Evolutionary conservation across 2,797 vertebrate species (phyloP).

Genomic region (Eurystomus glaucurus): DNA sequence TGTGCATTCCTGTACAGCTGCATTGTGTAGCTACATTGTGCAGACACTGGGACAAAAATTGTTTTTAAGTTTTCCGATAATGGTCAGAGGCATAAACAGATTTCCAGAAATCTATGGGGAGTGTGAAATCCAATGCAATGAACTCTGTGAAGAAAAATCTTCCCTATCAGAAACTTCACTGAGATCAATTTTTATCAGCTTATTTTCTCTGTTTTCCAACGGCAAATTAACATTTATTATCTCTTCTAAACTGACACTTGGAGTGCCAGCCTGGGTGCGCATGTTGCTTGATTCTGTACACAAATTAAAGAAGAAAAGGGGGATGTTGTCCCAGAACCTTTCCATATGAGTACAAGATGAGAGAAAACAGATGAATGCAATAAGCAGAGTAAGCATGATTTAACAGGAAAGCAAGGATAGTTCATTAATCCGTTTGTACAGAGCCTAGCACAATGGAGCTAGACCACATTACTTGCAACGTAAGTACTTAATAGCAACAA

Average conservation of each 20-base stretch:
- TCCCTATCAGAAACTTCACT: background rate
- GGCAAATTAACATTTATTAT: background rate
- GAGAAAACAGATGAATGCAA: slow-evolving; percentile 5
- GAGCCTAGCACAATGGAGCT: background rate
- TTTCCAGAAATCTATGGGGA: background rate
- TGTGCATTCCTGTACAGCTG: slow-evolving; percentile 64
- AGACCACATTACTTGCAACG: background rate
- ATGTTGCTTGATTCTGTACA: background rate
- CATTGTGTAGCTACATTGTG: background rate
- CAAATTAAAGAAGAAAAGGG: background rate
- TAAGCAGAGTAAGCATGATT: background rate
- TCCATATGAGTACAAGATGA: background rate
- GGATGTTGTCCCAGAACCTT: background rate
- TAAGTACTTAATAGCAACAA: slow-evolving; percentile 4
- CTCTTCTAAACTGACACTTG: background rate
- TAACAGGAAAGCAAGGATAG: background rate
- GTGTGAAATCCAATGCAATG: background rate
- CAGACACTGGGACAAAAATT: background rate
- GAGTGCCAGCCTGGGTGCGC: background rate
- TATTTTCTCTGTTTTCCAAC: background rate
- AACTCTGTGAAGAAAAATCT: background rate
- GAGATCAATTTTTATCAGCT: background rate
- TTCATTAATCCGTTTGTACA: background rate
- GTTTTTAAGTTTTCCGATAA: background rate
- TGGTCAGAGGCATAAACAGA: background rate